Evolutionary conservation across 2,113 vertebrate species (phyloP).

Genomic region (Hirundichthys speculiger): DNA sequence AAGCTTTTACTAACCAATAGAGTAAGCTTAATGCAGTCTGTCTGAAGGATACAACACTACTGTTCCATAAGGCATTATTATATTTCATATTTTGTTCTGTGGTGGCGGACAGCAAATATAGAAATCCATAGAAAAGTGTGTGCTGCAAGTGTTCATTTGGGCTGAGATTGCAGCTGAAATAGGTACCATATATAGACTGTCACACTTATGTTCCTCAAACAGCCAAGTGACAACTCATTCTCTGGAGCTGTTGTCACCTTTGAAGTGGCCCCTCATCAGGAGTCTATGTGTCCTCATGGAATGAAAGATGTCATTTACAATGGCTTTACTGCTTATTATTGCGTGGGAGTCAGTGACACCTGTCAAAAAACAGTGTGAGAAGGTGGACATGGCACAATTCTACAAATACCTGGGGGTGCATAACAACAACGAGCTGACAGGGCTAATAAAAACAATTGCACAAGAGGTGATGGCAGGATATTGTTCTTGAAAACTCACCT

Average conservation of each 20-base stretch:
- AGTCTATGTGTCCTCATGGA: conserved; percentile 55
- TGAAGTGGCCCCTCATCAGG: conserved; percentile 65
- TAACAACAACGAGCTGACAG: conserved; percentile 55
- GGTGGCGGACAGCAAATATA: conserved; percentile 27
- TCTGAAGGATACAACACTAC: conserved; percentile 23
- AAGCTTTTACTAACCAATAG: background rate
- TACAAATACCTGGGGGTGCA: conserved; percentile 43
- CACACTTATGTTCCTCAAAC: conserved; percentile 50
- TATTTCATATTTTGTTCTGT: conserved; percentile 35
- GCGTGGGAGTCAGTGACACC: conserved; percentile 58
- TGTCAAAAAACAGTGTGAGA: conserved; percentile 65
- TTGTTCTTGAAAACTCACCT: conserved; percentile 48
- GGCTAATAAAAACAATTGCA: conserved; percentile 55
- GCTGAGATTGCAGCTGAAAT: conserved; percentile 32
- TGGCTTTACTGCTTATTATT: conserved; percentile 63
- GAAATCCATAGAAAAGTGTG: conserved; percentile 38
- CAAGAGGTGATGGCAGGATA: conserved; percentile 41
- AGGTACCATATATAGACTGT: conserved; percentile 43
- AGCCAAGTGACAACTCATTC: conserved; percentile 59
- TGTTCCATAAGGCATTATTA: conserved; percentile 33
- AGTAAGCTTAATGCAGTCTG: conserved; percentile 20
- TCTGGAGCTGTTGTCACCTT: conserved; percentile 60
- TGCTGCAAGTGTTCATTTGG: conserved; percentile 56
- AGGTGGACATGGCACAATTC: conserved; percentile 57
- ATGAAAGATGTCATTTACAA: conserved; percentile 66